Evolutionary conservation across 2,888 invertebrate species (phyloP), one percentile per base, ranked within the genome.

Genomic region (Sinohyriopsis cumingii): DNA sequence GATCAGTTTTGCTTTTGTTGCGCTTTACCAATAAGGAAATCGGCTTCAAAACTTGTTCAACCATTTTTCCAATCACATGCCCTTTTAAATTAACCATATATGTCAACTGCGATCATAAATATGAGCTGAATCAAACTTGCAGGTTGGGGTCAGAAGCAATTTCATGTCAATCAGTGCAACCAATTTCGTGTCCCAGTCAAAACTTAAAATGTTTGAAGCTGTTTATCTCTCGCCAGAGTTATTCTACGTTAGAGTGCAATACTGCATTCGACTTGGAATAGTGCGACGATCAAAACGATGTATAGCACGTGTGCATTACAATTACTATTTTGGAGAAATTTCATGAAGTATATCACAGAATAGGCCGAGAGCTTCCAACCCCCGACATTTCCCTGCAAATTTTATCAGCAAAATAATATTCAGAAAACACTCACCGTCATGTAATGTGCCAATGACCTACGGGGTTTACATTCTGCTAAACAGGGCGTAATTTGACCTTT

Each of bases 341-440:
- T 77, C 64, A 75, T 57, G 68, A 74, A 66, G 68, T 75, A 67
- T 59, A 55, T 65, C 60, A 61, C 56, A 69, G 75, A 70, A 73
- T 70, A 59, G 68, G 65, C 78, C 68, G 71, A 68, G 63, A 65
- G 56, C 60, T 64, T 64, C 66, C 59, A 73, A 78, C 77, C 81
- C 78, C 83, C 75, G 76, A 78, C 85, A 86, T 86, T 87, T 87
- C 87, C 87, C 88, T 86, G 89, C 89, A 89, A 91, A 90, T 90
- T 91, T 90, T 90, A 91, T 90, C 90, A 90, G 89, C 89, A 89
- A 90, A 91, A 91, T 90, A 91, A 90, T 90, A 90, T 90, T 91
- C 89, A 87, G 90, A 90, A 90, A 90, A 91, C 91, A 91, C 91
- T 91, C 91, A 91, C 91, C 90, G 90, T 90, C 91, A 90, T 90